These are phyloP conservation scores for Amorpha juglandis DNA, from an alignment of 2,888 invertebrate species.

Conservation along the genomic window DNA sequence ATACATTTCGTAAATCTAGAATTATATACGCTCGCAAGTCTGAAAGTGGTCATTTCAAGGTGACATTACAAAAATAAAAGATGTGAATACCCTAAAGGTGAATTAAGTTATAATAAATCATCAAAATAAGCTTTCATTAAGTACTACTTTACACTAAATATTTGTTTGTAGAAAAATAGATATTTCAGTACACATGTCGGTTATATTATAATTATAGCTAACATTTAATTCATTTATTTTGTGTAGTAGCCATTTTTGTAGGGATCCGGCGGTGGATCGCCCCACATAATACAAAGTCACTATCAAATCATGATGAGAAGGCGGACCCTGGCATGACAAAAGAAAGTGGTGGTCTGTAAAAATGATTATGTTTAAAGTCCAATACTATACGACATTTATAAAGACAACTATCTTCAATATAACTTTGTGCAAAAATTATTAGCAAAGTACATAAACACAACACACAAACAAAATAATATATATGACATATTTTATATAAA, in stretches of 20 bases:
- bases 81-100: constrained; percentile 55
- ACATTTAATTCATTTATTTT: neutral
- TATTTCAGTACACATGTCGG: neutral
- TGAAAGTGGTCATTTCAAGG: constrained; percentile 73
- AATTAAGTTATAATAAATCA: constrained; percentile 11
- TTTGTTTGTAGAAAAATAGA: neutral
- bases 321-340: too few relatives aligned
- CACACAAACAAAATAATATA: neutral
- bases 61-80: constrained; percentile 67
- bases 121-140: constrained; percentile 16
- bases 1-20: neutral
- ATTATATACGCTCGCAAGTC: constrained; percentile 41
- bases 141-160: neutral
- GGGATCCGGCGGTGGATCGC: too few relatives aligned
- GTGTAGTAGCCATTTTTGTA: too few relatives aligned
- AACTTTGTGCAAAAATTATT: neutral
- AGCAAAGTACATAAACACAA: neutral
- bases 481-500: neutral
- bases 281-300: too few relatives aligned
- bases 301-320: too few relatives aligned
- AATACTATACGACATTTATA: too few relatives aligned
- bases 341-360: too few relatives aligned
- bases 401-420: too few relatives aligned
- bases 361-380: too few relatives aligned
- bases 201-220: neutral